phyloP scores from a whole-genome alignment of 2,797 vertebrate genomes.

The Hydrolagus colliei region DNA sequence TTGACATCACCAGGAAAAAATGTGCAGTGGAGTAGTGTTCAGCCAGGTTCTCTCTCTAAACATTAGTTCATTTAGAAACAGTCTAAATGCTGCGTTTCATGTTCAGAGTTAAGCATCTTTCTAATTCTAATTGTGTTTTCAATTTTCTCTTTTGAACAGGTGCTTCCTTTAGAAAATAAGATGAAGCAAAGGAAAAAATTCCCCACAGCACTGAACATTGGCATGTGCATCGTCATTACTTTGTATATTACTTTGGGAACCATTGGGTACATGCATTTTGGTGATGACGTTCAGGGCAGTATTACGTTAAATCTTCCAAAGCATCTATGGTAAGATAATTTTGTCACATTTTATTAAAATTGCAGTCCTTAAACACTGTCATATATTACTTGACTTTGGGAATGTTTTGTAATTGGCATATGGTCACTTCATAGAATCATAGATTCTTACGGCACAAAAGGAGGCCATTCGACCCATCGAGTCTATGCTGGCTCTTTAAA shows the following conservation, averaged over 20 bases:
- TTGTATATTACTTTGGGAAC: slow-evolving; percentile 70
- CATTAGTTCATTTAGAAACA: no score
- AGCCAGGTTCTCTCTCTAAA: no score
- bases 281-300: slow-evolving; percentile 71
- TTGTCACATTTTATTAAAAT: background rate
- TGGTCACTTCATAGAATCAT: background rate
- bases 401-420: no score
- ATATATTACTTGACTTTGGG: background rate
- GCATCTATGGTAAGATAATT: slow-evolving; percentile 59
- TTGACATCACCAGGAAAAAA: no score
- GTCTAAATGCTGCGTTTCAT: no score
- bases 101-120: no score
- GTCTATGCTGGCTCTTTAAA: no score
- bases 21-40: no score
- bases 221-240: slow-evolving; percentile 68
- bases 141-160: slow-evolving; percentile 47
- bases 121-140: background rate
- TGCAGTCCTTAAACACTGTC: background rate
- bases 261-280: slow-evolving; percentile 73
- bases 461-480: no score
- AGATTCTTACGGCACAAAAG: no score
- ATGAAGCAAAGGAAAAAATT: slow-evolving; percentile 70
- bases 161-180: slow-evolving; percentile 76
- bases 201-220: slow-evolving; percentile 63
- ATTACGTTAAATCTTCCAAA: slow-evolving; percentile 80